A percentile compares a stretch with the other conserved stretches of the same genome.
phyloP scores from a whole-genome alignment of 2,797 vertebrate species.

The Hippopotamyrus pictus region DNA sequence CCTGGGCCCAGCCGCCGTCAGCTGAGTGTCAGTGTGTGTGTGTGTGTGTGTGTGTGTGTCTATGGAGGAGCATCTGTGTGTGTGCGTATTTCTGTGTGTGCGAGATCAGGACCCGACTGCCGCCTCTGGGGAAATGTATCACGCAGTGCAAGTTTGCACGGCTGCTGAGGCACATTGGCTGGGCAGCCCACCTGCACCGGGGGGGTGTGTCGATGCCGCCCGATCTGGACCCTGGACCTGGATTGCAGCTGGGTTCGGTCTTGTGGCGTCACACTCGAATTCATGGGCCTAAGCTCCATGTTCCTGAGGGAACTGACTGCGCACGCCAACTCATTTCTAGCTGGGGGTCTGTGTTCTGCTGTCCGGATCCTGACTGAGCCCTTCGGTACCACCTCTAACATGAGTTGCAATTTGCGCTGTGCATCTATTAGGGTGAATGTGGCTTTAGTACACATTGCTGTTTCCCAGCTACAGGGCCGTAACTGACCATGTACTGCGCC shows the following conservation, averaged over 20 bases:
- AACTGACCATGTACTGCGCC: not conserved
- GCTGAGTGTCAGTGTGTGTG: slow-evolving; percentile 40
- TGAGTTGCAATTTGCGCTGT: not conserved
- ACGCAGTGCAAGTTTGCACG: not conserved
- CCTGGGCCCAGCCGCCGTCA: slow-evolving; percentile 46
- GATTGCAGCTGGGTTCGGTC: not conserved
- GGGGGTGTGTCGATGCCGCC: not conserved
- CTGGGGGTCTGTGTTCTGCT: not conserved
- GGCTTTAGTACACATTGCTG: not conserved
- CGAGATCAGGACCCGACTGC: slow-evolving; percentile 26
- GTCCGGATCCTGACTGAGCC: not conserved
- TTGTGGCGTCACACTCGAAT: not conserved
- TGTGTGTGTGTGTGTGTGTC: slow-evolving; percentile 12
- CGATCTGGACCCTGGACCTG: not conserved
- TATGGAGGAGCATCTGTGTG: not conserved
- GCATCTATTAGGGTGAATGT: not conserved
- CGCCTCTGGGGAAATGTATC: slow-evolving; percentile 30
- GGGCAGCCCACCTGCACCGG: not conserved
- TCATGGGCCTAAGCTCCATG: not conserved
- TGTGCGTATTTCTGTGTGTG: slow-evolving; percentile 13
- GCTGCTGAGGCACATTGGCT: not conserved
- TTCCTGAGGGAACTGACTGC: not conserved
- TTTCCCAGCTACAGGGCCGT: not conserved
- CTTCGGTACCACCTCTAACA: not conserved
- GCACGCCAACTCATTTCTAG: not conserved